Evolutionary conservation across 2,113 vertebrate genomes (phyloP).

Genomic region (Syngnathus typhle): DNA sequence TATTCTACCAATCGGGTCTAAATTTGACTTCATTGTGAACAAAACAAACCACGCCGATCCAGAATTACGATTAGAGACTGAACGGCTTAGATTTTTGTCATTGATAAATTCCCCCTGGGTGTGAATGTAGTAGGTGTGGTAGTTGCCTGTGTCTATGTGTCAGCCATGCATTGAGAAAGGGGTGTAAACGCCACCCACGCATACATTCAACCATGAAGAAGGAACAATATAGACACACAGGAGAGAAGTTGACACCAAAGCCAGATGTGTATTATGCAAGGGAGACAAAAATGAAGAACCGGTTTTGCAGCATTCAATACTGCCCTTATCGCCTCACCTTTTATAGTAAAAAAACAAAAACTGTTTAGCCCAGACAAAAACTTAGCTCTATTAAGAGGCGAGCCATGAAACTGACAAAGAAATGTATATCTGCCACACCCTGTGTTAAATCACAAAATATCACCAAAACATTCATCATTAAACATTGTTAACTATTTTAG

Average conservation of each 20-base stretch:
- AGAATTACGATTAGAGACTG: too few relatives aligned
- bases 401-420: background rate
- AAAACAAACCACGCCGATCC: too few relatives aligned
- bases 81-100: background rate
- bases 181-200: background rate
- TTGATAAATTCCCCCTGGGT: background rate
- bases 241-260: background rate
- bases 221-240: slow-evolving; percentile 1
- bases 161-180: background rate
- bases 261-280: background rate
- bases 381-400: background rate
- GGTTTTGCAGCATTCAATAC: slow-evolving; percentile 1
- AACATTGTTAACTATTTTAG: background rate
- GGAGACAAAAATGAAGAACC: background rate
- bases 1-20: too few relatives aligned
- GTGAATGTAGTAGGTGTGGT: background rate
- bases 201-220: background rate
- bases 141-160: background rate
- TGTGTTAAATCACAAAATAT: background rate
- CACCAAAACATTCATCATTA: background rate
- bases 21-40: too few relatives aligned
- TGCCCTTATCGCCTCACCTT: background rate
- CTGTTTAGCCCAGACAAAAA: too few relatives aligned
- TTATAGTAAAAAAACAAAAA: background rate
- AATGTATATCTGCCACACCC: background rate